Percentiles rank a stretch among this genome's conserved stretches.
phyloP scores from a whole-genome alignment of 2,113 vertebrate genomes.

The Danio rerio region DNA sequence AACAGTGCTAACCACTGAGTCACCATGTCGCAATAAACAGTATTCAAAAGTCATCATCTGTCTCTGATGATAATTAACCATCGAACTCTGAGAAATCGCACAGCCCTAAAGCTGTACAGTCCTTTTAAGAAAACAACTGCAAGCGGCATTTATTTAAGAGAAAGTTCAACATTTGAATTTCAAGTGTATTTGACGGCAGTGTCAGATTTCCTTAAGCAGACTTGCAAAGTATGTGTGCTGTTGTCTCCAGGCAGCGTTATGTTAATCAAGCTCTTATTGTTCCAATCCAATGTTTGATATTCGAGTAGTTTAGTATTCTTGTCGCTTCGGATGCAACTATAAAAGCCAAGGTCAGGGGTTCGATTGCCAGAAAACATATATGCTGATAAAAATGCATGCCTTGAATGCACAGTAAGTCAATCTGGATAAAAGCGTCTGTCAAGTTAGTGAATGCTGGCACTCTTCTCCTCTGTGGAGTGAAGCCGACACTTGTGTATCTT shows the following conservation, averaged over 20 bases:
- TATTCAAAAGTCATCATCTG: too few relatives aligned
- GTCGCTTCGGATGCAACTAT: neutral
- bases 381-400: neutral
- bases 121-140: neutral
- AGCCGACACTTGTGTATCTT: neutral
- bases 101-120: too few relatives aligned
- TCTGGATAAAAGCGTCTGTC: constrained; percentile 5
- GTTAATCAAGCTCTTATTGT: neutral
- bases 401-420: neutral
- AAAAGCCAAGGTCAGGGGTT: constrained; percentile 7
- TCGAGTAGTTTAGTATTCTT: neutral
- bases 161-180: constrained; percentile 14
- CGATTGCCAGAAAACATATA: neutral
- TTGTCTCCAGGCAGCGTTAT: neutral
- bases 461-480: neutral
- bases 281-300: neutral
- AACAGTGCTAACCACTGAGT: too few relatives aligned
- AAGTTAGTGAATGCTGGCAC: neutral
- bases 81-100: too few relatives aligned
- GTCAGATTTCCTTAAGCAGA: neutral
- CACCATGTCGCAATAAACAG: too few relatives aligned
- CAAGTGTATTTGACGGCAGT: neutral
- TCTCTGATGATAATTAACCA: too few relatives aligned
- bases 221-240: neutral
- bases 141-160: neutral